Percentiles rank a stretch among this genome's conserved stretches.
phyloP scores from a whole-genome alignment of 2,113 vertebrate genomes.

The Microcebus jonahi region DNA sequence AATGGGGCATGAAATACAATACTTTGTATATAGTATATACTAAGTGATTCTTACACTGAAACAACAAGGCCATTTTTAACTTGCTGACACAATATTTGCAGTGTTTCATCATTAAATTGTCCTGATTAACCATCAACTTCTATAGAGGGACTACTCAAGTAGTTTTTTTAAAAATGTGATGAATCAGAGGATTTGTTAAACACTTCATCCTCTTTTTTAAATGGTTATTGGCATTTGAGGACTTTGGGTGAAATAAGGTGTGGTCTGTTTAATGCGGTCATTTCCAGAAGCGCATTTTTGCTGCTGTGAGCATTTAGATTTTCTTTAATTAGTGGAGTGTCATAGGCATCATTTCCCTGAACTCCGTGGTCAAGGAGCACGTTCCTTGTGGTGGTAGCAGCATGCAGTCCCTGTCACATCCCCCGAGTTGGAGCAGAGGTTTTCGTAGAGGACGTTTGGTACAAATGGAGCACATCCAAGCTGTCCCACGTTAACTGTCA shows the following conservation, averaged over 20 bases:
- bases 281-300: background rate
- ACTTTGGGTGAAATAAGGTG: background rate
- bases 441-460: fast-evolving
- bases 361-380: fast-evolving
- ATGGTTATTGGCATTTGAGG: background rate
- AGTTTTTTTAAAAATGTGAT: background rate
- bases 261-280: fast-evolving
- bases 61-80: constrained; percentile 85
- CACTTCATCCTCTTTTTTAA: background rate
- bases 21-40: constrained; percentile 78
- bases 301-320: no score
- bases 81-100: constrained; percentile 79
- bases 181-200: background rate
- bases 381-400: background rate
- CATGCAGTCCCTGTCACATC: fast-evolving
- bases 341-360: fast-evolving
- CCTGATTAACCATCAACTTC: constrained; percentile 71
- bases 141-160: background rate
- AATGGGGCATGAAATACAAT: constrained; percentile 86
- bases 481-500: fast-evolving
- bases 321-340: fast-evolving
- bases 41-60: constrained; percentile 82
- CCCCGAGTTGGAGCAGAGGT: fast-evolving
- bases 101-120: constrained; percentile 69
- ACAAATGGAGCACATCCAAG: fast-evolving